Conservation (phyloP, 2,888 invertebrate genomes). For the Hemicrepidius hirtus region DNA sequence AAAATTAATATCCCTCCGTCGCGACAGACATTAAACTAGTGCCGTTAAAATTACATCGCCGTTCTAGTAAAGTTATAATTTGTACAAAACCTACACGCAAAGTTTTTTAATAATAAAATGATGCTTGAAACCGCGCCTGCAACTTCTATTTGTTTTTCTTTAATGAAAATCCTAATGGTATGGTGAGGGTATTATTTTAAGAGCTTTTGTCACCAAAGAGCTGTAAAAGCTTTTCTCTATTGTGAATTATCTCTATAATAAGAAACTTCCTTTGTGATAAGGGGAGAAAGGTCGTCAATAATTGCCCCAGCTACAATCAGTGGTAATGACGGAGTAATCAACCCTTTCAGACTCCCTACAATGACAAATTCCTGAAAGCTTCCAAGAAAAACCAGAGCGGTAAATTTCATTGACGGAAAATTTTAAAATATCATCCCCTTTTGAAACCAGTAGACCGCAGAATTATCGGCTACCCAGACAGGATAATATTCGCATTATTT, state of each 20-base stretch:
- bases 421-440: conserved; percentile 7
- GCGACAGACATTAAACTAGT: conserved; percentile 11
- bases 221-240: conserved; percentile 29
- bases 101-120: conserved; percentile 22
- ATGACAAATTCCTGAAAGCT: conserved; percentile 7
- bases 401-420: neutral
- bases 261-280: conserved; percentile 14
- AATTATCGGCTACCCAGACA: conserved; percentile 11
- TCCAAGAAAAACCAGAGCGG: neutral
- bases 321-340: conserved; percentile 24
- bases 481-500: conserved; percentile 23
- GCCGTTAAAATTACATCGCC: neutral
- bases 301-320: conserved; percentile 28
- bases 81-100: neutral
- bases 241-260: conserved; percentile 37
- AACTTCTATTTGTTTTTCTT: conserved; percentile 36
- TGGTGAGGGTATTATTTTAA: conserved; percentile 37
- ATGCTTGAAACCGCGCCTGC: neutral
- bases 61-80: neutral
- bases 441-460: conserved; percentile 4
- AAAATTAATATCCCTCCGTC: conserved; percentile 1
- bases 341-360: conserved; percentile 10
- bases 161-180: conserved; percentile 38
- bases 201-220: conserved; percentile 39
- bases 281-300: conserved; percentile 14